These are phyloP conservation scores for Eupithecia vulgata DNA, from an alignment of 2,888 invertebrate genomes.

Conservation along the genomic window DNA sequence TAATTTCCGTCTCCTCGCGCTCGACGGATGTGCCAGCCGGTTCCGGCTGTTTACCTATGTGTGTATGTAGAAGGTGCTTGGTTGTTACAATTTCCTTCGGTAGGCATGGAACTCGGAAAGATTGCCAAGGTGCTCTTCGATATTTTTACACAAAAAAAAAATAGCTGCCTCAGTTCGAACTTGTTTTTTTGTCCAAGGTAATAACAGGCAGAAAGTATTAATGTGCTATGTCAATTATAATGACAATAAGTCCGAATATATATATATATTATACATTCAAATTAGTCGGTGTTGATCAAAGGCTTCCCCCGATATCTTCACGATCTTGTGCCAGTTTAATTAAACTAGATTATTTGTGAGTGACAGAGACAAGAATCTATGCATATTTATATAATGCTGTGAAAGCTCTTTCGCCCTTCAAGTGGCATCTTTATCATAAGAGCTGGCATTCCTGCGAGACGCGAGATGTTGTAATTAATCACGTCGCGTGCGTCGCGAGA, in stretches of 20 bases:
- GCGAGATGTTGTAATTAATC: slow-evolving; percentile 41
- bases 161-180: no score
- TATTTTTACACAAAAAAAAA: no score
- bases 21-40: background rate
- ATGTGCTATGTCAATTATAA: no score
- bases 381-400: background rate
- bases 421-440: slow-evolving; percentile 23
- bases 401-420: background rate
- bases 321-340: background rate
- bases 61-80: background rate
- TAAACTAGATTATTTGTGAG: background rate
- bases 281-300: no score
- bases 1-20: background rate
- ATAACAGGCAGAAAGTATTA: no score
- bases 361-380: slow-evolving; percentile 1
- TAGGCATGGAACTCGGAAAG: background rate
- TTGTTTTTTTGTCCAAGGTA: no score
- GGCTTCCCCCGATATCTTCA: background rate
- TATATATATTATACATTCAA: no score
- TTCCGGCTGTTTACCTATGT: background rate
- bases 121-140: background rate
- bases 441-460: slow-evolving; percentile 17
- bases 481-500: slow-evolving; percentile 29
- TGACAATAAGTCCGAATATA: no score
- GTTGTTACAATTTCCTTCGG: background rate